These are phyloP conservation scores for Actinopyga echinites DNA, from an alignment of 53 echinoderm and acorn worm genomes.

Conservation along the genomic window DNA sequence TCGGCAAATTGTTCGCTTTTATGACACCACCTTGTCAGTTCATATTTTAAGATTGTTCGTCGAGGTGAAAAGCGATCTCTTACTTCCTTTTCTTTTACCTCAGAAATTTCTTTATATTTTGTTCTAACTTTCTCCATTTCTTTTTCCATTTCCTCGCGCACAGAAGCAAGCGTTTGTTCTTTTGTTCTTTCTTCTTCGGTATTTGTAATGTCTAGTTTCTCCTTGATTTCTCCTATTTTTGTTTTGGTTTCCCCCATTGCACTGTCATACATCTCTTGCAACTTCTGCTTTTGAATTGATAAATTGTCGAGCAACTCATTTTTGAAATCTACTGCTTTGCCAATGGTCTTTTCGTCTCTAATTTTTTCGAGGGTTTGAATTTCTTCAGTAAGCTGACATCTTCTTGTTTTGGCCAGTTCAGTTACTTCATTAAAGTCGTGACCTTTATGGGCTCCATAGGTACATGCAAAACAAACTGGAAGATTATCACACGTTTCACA, in stretches of 20 bases:
- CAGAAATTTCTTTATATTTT: too few relatives aligned
- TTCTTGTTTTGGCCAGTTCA: background rate
- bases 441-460: background rate
- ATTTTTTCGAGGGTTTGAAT: background rate
- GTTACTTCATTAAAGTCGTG: background rate
- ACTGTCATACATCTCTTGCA: too few relatives aligned
- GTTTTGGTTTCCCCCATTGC: too few relatives aligned
- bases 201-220: background rate
- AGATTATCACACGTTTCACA: background rate
- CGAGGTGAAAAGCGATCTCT: too few relatives aligned
- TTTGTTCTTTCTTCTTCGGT: background rate
- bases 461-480: background rate
- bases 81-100: too few relatives aligned
- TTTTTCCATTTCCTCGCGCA: background rate
- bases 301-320: too few relatives aligned
- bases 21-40: background rate
- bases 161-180: background rate
- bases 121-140: background rate
- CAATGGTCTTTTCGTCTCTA: too few relatives aligned
- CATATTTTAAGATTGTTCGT: too few relatives aligned
- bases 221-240: background rate
- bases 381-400: background rate
- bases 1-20: too few relatives aligned
- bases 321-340: too few relatives aligned
- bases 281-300: too few relatives aligned